Evolutionary conservation across 2,888 invertebrate genomes (phyloP).

Genomic region (Zele albiditarsus): DNA sequence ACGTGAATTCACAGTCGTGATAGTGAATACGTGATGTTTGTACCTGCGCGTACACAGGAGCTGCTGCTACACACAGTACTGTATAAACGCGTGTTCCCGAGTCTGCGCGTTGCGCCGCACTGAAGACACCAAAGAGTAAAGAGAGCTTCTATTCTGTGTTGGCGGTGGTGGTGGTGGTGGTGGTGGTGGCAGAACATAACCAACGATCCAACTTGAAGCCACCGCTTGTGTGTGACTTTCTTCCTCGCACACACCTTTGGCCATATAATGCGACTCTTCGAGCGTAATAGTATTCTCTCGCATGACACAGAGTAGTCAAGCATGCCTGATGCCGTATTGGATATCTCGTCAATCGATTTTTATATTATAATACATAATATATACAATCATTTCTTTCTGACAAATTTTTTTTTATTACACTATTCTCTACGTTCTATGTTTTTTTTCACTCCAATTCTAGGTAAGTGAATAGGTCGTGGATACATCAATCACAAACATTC

Average conservation of each 20-base stretch:
- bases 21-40: conserved; percentile 43
- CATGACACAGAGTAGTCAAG: background rate
- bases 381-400: background rate
- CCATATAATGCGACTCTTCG: conserved; percentile 22
- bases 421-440: background rate
- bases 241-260: conserved; percentile 39
- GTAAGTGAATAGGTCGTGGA: too few species aligned
- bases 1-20: conserved; percentile 8
- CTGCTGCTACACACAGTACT: conserved; percentile 27
- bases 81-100: conserved; percentile 63
- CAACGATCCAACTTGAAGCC: background rate
- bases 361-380: background rate
- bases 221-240: conserved; percentile 20
- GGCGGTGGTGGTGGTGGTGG: background rate
- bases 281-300: background rate
- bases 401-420: background rate
- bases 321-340: background rate
- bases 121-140: conserved; percentile 54
- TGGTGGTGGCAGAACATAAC: background rate
- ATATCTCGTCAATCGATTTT: background rate
- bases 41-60: conserved; percentile 49
- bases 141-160: background rate
- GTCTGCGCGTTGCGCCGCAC: conserved; percentile 72
- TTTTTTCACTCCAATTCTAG: background rate
- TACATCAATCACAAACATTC: too few species aligned